Evolutionary conservation across 2,113 vertebrate species (phyloP), one percentile per base, ranked within the genome.

Genomic region (Hassar affinis): DNA sequence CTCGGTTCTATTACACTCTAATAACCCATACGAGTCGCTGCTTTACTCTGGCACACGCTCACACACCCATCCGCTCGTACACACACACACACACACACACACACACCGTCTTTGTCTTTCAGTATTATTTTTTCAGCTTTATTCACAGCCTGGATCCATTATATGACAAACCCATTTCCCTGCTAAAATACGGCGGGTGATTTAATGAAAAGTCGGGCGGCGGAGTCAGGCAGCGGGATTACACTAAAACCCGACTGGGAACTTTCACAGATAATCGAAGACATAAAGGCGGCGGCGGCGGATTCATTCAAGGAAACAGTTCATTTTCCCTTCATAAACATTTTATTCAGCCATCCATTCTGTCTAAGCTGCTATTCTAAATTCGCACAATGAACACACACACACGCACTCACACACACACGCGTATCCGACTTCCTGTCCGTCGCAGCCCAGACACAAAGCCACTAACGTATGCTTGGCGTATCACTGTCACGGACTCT

Each of bases 151-250:
- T 38, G 78, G 81, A 88, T 90, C 90, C 88, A 90, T 90, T 92
- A 88, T 87, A 80, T 74, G 84, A 86, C 80, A 83, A 91, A 89
- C 85, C 86, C 84, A 86, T 88, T 90, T 91, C n/a, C 85, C 20
- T 71, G 83, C 86, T 77, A 88, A 90, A 93, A 90, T 91, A 88
- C 89, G 85, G 76, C 8, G 72, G 85, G 78, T 89, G 91, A 89
- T 91, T 92, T 89, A 91, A 91, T 92, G 90, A 91, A 91, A 89
- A 87, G 71, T 88, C 86, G 89, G 89, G 91, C 86, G 61, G 79
- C 80, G 79, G 81, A 86, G 88, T 89, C 88, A 82, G 85, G 78
- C 79, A 81, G 85, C 20, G 18, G 90, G 90, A 92, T 91, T 90
- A 91, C 38, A 85, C 74, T 74, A 72, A 90, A 92, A 92, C 90